Percentiles rank a stretch among this genome's conserved stretches.
Evolutionary conservation across 37 sponge, comb jelly and placozoan species (phyloP).

Genomic region (Tethya wilhelma): DNA sequence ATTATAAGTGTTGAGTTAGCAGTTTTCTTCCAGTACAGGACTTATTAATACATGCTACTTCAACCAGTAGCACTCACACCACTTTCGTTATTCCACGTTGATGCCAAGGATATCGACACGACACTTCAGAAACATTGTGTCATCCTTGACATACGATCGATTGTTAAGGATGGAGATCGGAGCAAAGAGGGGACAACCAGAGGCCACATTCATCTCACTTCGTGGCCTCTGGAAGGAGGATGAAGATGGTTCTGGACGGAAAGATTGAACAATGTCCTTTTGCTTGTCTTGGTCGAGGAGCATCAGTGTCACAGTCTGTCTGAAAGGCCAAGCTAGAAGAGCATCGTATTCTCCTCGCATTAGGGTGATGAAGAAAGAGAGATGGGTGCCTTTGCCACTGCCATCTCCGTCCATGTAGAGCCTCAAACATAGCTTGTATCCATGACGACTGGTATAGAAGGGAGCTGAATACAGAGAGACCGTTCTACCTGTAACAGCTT

Average conservation of each 20-base stretch:
- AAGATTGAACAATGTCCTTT: constrained; percentile 66
- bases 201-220: constrained; percentile 85
- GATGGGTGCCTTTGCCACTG: constrained; percentile 64
- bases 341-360: constrained; percentile 91
- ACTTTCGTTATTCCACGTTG: constrained; percentile 6
- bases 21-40: too few relatives aligned
- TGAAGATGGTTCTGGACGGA: constrained; percentile 67
- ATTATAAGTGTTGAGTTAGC: too few relatives aligned
- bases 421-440: constrained; percentile 84
- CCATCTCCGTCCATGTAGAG: constrained; percentile 91
- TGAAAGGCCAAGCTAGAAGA: constrained; percentile 85
- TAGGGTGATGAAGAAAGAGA: constrained; percentile 82
- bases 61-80: too few relatives aligned
- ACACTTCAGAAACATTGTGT: constrained; percentile 81
- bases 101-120: constrained; percentile 32
- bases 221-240: constrained; percentile 72
- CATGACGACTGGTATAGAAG: constrained; percentile 81
- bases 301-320: constrained; percentile 67
- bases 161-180: constrained; percentile 62
- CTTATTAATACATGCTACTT: too few relatives aligned
- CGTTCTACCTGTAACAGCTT: constrained; percentile 70
- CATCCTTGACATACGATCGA: constrained; percentile 67
- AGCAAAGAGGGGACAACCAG: constrained; percentile 87
- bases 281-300: constrained; percentile 67
- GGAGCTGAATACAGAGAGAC: constrained; percentile 87